Base-by-base conservation (phyloP, 2,888 invertebrate genomes). In the Diplolepis rosae region DNA sequence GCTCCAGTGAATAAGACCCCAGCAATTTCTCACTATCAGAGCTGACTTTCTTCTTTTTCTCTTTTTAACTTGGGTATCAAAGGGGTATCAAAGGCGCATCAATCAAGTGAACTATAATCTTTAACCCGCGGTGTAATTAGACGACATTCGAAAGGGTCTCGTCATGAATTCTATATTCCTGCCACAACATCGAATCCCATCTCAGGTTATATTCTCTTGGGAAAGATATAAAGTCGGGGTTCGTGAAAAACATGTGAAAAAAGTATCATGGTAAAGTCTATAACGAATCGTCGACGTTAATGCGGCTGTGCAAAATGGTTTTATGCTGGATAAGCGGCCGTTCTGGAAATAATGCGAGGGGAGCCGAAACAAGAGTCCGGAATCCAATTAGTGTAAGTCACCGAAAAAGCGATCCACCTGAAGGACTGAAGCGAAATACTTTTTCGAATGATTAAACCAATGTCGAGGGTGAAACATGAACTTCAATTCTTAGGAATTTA, bases 21-120 rank as follows among this genome's bases (percentile, higher is more conserved):
- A 39, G 66, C 69, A 70, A 72, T 68, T 67, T 69, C 69, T 67
- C 72, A 22, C 45, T 70, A 69, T 66, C 71, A 54, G 48, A 30
- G 70, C 28, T 50, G n/a, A 27, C 68, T 27, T 72, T 45, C 48
- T 32, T 56, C 35, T 28, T 28, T 45, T 39, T 66, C 24, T 32
- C 15, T 24, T 5, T 45, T 32, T 11, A 11, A 32, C 45, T 18
- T 45, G 18, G 18, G 45, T 45, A 45, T 45, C 79, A 81, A 78
- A 81, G 75, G n/a, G n/a, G 18, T 32, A 7, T 80, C 79, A 81
- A 78, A 81, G 75, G 70, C 75, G 71, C 72, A 75, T 75, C 68
- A 77, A 71, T 80, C 80, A 75, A 73, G 75, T 74, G 75, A 78
- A 76, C 81, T 74, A 70, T 73, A 79, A 78, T 78, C 76, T 66